Evolutionary conservation across 2,888 invertebrate species (phyloP).

Genomic region (Stenichneumon culpator): DNA sequence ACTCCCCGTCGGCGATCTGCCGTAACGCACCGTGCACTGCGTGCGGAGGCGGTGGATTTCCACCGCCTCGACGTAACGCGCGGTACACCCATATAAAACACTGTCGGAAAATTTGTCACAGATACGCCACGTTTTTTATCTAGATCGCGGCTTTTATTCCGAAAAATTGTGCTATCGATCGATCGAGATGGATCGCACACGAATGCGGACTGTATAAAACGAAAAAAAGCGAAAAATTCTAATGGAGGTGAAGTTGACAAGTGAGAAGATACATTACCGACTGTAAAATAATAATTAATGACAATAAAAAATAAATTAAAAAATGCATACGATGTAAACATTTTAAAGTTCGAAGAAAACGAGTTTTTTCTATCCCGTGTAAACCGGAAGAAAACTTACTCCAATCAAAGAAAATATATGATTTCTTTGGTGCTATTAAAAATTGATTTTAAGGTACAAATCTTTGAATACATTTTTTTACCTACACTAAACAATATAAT

Average conservation of each 20-base stretch:
- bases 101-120: constrained; percentile 9
- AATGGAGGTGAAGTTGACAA: neutral
- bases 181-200: neutral
- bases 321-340: too few relatives aligned
- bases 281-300: neutral
- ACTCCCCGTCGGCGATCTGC: constrained; percentile 50
- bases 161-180: neutral
- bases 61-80: neutral
- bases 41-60: constrained; percentile 7
- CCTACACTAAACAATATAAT: too few relatives aligned
- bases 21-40: constrained; percentile 11
- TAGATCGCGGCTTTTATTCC: neutral
- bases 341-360: neutral
- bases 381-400: neutral
- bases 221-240: neutral
- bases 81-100: neutral
- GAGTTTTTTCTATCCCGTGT: neutral
- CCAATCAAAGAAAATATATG: too few relatives aligned
- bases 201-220: neutral
- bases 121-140: neutral
- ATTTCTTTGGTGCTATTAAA: too few relatives aligned
- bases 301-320: too few relatives aligned
- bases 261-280: neutral
- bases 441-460: too few relatives aligned
- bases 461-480: too few relatives aligned